Conservation (phyloP, 2,797 vertebrate genomes). For the Merluccius polli region DNA sequence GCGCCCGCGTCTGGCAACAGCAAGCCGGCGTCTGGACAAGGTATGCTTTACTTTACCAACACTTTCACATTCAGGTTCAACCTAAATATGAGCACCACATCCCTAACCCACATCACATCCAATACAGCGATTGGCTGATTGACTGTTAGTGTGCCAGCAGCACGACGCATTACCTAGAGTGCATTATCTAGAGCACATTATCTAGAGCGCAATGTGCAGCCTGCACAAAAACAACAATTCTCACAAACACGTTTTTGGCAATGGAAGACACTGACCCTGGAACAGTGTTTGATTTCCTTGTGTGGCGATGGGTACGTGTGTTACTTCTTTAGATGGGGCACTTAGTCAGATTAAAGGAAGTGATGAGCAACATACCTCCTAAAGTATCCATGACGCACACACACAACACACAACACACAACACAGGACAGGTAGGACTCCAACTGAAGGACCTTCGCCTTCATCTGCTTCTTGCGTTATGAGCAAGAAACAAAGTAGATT, state of each 20-base stretch:
- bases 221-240: not conserved
- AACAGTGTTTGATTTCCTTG: slow-evolving; percentile 17
- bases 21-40: slow-evolving; percentile 81
- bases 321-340: not conserved
- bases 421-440: not conserved
- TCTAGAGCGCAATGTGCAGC: slow-evolving; percentile 12
- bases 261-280: slow-evolving; percentile 18
- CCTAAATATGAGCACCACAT: not conserved
- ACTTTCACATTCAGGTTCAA: not conserved
- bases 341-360: slow-evolving; percentile 16
- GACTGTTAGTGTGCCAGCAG: slow-evolving; percentile 17
- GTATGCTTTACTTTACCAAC: slow-evolving; percentile 54
- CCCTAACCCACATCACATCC: slow-evolving; percentile 19
- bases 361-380: not conserved
- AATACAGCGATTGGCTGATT: slow-evolving; percentile 24
- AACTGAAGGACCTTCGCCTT: not conserved
- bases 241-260: slow-evolving; percentile 13
- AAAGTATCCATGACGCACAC: not conserved
- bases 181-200: too few relatives aligned
- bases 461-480: not conserved
- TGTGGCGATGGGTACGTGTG: not conserved
- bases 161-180: not conserved
- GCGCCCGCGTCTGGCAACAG: slow-evolving; percentile 80
- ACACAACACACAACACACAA: not conserved
- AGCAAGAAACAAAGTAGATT: not conserved